A percentile compares a stretch with the other conserved stretches of the same genome.
These are phyloP conservation scores for Orthosia cruda DNA, from an alignment of 2,888 invertebrate genomes.

Conservation along the genomic window DNA sequence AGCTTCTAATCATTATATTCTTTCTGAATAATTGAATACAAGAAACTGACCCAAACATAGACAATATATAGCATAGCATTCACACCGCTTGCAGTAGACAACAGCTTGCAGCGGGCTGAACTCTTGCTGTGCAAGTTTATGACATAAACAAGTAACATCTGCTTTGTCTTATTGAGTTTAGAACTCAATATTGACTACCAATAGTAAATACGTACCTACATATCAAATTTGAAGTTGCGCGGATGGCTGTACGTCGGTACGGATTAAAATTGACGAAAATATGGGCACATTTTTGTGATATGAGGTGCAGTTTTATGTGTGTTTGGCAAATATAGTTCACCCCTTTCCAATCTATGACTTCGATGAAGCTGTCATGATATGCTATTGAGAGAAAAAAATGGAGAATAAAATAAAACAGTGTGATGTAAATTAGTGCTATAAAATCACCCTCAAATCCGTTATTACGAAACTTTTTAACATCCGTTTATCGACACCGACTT, in stretches of 20 bases:
- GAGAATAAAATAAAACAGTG: too few species aligned
- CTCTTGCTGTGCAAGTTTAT: constrained; percentile 77
- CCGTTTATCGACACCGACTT: too few species aligned
- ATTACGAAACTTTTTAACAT: too few species aligned
- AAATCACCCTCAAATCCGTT: too few species aligned
- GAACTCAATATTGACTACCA: constrained; percentile 85
- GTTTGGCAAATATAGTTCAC: constrained; percentile 18
- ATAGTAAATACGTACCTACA: constrained; percentile 77
- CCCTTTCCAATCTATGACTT: not conserved
- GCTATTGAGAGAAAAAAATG: not conserved
- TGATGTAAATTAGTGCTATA: too few species aligned
- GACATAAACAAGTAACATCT: constrained; percentile 87
- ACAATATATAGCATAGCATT: not conserved
- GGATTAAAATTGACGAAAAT: constrained; percentile 35
- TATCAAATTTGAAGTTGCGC: constrained; percentile 73
- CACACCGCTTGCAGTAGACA: constrained; percentile 55
- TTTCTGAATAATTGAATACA: not conserved
- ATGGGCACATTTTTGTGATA: constrained; percentile 14
- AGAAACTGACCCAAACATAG: not conserved
- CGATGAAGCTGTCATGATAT: not conserved
- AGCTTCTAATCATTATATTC: not conserved
- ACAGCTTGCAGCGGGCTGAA: constrained; percentile 24
- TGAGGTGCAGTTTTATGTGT: constrained; percentile 16
- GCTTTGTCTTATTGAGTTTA: constrained; percentile 88
- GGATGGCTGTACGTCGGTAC: constrained; percentile 36